Base-by-base conservation (phyloP, 2,113 vertebrate species). In the Oryctolagus cuniculus region DNA sequence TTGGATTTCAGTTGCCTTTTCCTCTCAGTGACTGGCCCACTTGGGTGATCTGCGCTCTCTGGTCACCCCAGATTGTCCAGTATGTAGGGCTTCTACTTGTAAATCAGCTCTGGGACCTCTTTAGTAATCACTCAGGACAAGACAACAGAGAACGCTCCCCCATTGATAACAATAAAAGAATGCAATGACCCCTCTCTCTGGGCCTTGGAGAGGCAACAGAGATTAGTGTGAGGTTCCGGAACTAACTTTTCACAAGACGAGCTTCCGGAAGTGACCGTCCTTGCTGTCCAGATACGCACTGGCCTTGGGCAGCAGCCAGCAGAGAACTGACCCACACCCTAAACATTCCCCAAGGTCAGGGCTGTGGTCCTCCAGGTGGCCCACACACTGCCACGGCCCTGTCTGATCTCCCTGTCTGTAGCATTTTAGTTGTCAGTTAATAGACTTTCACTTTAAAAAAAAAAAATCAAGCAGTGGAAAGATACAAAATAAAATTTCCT, bases 341-440 rank as follows among this genome's bases (percentile, higher is more conserved):
- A 44, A 72, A 89, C 83, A 21, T 24, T 63, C 66, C 55, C 66
- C 64, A 63, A 16, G 15, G 5, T 36, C 1, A 34, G 36, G 75
- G 24, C 34, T 25, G 61, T 17, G 8, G 51, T 44, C 13, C 38
- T 38, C 0, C 4, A 84, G 29, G 29, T 88, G 25, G 69, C 24
- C 17, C 11, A 10, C 0, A 1, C 44, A 67, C 73, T 55, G 34
- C 9, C 8, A 2, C 0, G 10, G 1, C 64, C 31, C 51, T 79
- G 15, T 6, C 64, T 82, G 4, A 22, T 34, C 44, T 49, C 10
- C 25, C 1, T 38, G 29, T 13, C 53, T 61, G 53, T 63, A 89
- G 15, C 29, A 81, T 90, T 87, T 90, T 61, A 29, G 38, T 73
- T 80, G 11, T 27, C 34, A 85, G 55, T 51, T 17, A 75, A 88